Conservation (phyloP, 1,140 invertebrate species). For the Lepidurus packardi region DNA sequence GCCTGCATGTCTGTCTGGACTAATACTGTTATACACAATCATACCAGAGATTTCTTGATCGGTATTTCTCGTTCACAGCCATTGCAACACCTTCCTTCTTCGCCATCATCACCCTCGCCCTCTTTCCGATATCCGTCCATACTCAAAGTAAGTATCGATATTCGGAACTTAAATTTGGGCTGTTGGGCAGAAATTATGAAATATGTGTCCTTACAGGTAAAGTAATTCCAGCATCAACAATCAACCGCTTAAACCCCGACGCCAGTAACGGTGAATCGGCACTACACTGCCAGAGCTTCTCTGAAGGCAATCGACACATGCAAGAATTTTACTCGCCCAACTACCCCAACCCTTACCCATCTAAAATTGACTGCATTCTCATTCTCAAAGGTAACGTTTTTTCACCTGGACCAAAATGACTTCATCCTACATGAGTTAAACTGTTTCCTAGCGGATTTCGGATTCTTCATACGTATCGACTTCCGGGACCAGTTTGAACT, state of each 20-base stretch:
- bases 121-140: background rate
- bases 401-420: slow-evolving; percentile 2
- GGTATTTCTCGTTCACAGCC: background rate
- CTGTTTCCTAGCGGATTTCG: slow-evolving; percentile 62
- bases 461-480: slow-evolving; percentile 67
- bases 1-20: slow-evolving; percentile 5
- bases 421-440: slow-evolving; percentile 16
- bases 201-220: background rate
- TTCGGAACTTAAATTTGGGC: background rate
- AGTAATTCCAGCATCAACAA: slow-evolving; percentile 1
- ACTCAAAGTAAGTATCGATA: background rate
- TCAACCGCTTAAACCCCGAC: background rate
- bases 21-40: background rate
- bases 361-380: slow-evolving; percentile 61
- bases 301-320: slow-evolving; percentile 50
- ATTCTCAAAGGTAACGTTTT: slow-evolving; percentile 58
- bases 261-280: background rate
- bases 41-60: no score
- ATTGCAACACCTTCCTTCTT: background rate
- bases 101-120: background rate
- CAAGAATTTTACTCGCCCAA: slow-evolving; percentile 67
- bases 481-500: slow-evolving; percentile 75
- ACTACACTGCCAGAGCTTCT: slow-evolving; percentile 51
- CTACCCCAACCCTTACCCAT: slow-evolving; percentile 63
- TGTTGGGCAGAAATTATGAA: background rate